Base-by-base conservation (phyloP, 2,797 vertebrate species). In the Cossypha caffra region DNA sequence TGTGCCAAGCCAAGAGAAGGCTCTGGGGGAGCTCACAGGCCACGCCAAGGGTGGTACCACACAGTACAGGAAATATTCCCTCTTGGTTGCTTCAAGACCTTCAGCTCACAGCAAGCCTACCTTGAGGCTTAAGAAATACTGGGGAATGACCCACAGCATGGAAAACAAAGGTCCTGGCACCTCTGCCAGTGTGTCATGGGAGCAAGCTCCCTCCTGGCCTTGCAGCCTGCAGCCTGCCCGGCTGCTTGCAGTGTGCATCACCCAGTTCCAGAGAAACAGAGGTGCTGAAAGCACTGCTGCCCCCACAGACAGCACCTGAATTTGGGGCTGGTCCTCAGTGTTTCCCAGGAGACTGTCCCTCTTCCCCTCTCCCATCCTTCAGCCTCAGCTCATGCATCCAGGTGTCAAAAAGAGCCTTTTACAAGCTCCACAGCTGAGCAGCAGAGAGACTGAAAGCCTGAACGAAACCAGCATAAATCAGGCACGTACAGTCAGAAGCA, bases 391-490 rank as follows among this genome's bases (percentile, higher is more conserved):
- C 40, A 17, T 4, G 4, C 63, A 88, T 20, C 43, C 69, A 66
- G 63, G 48, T 40, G 8, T 43, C 59, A 66, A 45, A 83, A 79
- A 83, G 19, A 48, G 37, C 18, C 31, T 59, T 79, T 81, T 57
- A 54, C 0, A 9, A 89, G 68, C 51, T 76, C 31, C 52, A 19
- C 28, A 31, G 72, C 66, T 35, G 57, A 86, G 64, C 61, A 71
- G 76, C 24, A 78, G 59, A 47, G 19, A 52, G 63, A 79, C 17
- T 0, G 0, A 82, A 93, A 91, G 73, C 33, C 63, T 90, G 85
- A 91, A 77, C 55, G 85, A 91, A 83, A 17, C 4, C 6, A 38
- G 38, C 43, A 54, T 29, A 90, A 93, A 69, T 87, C 87, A 82
- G 54, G 38, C 31, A 55, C 23, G 33, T 9, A 68, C 1, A 16